phyloP scores from a whole-genome alignment of 2,888 invertebrate species.

The Oeneis ivallda region DNA sequence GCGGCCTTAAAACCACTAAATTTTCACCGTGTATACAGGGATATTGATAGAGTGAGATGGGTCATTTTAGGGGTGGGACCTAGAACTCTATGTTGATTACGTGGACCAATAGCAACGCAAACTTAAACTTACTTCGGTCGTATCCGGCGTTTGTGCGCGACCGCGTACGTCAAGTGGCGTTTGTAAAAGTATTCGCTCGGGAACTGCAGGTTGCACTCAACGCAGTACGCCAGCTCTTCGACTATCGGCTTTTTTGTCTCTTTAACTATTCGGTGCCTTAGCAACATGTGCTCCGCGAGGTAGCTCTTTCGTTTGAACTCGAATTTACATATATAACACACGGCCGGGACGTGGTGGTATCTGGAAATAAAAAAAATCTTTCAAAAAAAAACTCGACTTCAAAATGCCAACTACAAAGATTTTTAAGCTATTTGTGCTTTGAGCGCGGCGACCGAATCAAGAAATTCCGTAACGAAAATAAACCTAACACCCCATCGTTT shows the following conservation, averaged over 20 bases:
- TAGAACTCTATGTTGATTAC: no score
- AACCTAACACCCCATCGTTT: no score
- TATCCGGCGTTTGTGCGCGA: slow-evolving; percentile 49
- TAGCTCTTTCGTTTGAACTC: slow-evolving; percentile 42
- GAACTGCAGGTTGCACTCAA: slow-evolving; percentile 63
- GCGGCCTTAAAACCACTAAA: no score
- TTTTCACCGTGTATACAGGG: no score
- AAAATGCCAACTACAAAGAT: neutral
- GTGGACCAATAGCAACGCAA: no score
- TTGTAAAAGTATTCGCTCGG: slow-evolving; percentile 52
- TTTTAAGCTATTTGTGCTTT: no score
- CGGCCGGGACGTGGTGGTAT: slow-evolving; percentile 48
- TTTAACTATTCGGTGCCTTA: slow-evolving; percentile 43
- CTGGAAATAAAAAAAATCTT: slow-evolving; percentile 39
- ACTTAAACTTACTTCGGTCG: slow-evolving; percentile 46
- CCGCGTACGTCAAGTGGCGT: slow-evolving; percentile 53
- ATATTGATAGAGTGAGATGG: no score
- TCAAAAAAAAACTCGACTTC: neutral
- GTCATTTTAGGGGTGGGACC: no score
- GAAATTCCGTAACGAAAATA: no score
- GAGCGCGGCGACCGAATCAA: no score
- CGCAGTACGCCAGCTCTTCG: slow-evolving; percentile 58
- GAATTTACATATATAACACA: slow-evolving; percentile 47
- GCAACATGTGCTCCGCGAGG: slow-evolving; percentile 42
- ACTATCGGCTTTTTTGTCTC: slow-evolving; percentile 30